Evolutionary conservation across 2,888 invertebrate genomes (phyloP), one percentile per base, ranked within the genome.

Genomic region (Congeria kusceri): DNA sequence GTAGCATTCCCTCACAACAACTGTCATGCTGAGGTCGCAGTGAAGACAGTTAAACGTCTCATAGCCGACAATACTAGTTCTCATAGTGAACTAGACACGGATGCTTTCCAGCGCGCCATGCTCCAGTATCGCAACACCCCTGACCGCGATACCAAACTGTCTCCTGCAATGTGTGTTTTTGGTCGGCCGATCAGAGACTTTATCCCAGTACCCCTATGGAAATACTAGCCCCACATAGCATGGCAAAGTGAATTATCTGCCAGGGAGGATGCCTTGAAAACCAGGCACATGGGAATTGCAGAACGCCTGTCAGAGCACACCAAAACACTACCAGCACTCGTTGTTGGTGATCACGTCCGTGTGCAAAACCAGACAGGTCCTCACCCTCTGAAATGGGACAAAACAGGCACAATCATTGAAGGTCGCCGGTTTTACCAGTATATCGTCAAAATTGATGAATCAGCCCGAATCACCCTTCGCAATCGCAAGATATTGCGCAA

Each of bases 41-140:
- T 86, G 82, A 87, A 89, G 57, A 87, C 88, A 15, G 70, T 88
- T 11, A 86, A 88, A 59, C 80, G 87, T 15, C 72, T 88, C 4
- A 75, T 89, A 20, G 77, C 79, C 25, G 83, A 88, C 74, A 90
- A 89, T 67, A 86, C 87, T 0, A 73, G 39, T 11, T n/a, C 67
- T 4, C 57, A 78, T 62, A 87, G 89, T 15, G 77, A 74, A 11
- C 73, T 88, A 11, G 76, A 87, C 46, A 87, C 85, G 9, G 83
- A 86, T 56, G 4, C 28, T 0, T 79, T 87, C 20, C 85, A 88
- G 53, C 74, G 84, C 0, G 86, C 86, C 0, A 82, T 87, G n/a
- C 72, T 87, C 9, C 85, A 85, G 29, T 83, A 88, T 47, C 44
- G 86, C 7, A 87, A 87, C 65, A 80, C 86, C 13, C 85, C 86